Base-by-base conservation (phyloP, 2,113 vertebrate species). In the Perognathus longimembris region DNA sequence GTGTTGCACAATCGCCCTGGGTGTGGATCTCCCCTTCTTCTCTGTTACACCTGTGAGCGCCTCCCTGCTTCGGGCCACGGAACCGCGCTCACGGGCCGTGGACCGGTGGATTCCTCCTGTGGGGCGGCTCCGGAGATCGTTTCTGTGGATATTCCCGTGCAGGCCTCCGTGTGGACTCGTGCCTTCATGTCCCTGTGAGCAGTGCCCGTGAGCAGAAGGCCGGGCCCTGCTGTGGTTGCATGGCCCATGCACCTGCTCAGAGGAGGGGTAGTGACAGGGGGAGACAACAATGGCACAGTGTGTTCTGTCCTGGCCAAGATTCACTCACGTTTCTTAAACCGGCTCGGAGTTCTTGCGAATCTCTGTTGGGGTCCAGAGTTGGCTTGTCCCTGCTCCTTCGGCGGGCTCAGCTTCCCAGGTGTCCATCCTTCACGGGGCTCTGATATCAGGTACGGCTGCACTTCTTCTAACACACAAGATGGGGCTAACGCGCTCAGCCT, bases 231-330 rank as follows among this genome's bases (percentile, higher is more conserved):
- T 0, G 1, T 5, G 75, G 26, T 4, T 40, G 4, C 66, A 3
- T 15, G 0, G 40, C 32, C 38, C 5, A 20, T 24, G n/a, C 64
- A 36, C 67, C 24, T 12, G 17, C 30, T 26, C 0, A 4, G 26
- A 78, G 57, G 9, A 1, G 45, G 40, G 17, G 4, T 36, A n/a
- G n/a, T n/a, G n/a, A 0, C 7, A 26, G 28, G 3, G 1, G n/a
- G n/a, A n/a, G n/a, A n/a, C n/a, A 17, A 15, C 10, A 14, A 0
- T 0, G 22, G 7, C n/a, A 4, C 5, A 2, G 4, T 32, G 11
- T 20, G 1, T 2, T 69, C 79, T 57, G 4, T 69, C 36, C 36
- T 36, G 42, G 32, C 45, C 9, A 10, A n/a, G 36, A 57, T 3
- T 1, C 9, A 21, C n/a, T 50, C 12, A 0, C 24, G 26, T 63